Base-by-base conservation (phyloP, 2,888 invertebrate species). In the Leucophora obtusa region DNA sequence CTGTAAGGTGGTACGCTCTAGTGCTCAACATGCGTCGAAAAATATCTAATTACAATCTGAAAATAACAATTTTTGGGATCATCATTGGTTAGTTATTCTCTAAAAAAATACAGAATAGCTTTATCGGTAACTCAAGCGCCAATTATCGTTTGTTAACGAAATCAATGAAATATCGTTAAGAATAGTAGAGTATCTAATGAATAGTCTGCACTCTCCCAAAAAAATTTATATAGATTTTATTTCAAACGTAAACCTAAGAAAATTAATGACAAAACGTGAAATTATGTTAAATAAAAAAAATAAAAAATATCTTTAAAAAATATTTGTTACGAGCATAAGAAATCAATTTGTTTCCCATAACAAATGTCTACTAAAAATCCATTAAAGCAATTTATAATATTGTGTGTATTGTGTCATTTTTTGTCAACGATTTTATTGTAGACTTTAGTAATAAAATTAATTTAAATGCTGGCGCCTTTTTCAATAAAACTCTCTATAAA, bases 401-500 rank as follows among this genome's bases (percentile, higher is more conserved):
- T 58, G n/a, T n/a, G 17, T 50, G 63, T 53, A 47, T 38, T 38
- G 21, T 51, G 28, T 9, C 17, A 17, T 33, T 17, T 56, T 50
- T 18, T 54, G 35, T 62, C 28, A 56, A 54, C 56, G n/a, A 56
- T 56, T n/a, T 47, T 21, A 35, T 54, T 63, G 59, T 59, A 51
- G 28, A 53, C 51, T 38, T 9, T 7, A 50, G 17, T 38, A 66
- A 53, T 51, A 58, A 58, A 65, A 65, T 65, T 38, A 66, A 74
- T 74, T 66, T 51, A 10, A 53, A 73, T 43, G 59, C 5, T 17
- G 73, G 73, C 73, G 73, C 73, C 65, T 66, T 18, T 15, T 33
- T 11, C 28, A 60, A 51, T 33, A 38, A 62, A 51, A 43, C n/a
- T 10, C 17, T 21, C 28, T 28, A 50, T 63, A 15, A 56, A 15